These are phyloP conservation scores for Melanostigma gelatinosum DNA, from an alignment of 2,113 vertebrate genomes.

Conservation along the genomic window DNA sequence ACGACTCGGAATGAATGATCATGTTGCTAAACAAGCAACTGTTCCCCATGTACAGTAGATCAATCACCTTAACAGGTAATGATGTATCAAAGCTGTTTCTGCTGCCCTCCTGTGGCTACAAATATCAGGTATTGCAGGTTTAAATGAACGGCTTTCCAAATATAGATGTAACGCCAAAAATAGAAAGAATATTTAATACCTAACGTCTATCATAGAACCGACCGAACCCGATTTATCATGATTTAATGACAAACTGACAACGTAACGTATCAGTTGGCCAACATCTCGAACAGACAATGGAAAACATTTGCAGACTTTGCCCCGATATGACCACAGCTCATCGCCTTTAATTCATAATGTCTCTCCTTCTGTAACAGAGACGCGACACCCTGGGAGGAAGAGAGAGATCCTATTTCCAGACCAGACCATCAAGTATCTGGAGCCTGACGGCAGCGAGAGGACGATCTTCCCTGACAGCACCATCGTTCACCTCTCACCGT, in stretches of 20 bases:
- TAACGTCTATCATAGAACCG: too few relatives aligned
- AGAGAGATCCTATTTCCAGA: constrained; percentile 85
- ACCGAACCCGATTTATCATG: background rate
- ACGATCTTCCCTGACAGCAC: constrained; percentile 84
- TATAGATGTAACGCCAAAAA: too few relatives aligned
- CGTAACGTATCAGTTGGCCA: too few relatives aligned
- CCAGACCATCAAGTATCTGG: constrained; percentile 76
- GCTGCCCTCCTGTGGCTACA: too few relatives aligned
- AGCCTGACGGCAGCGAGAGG: constrained; percentile 75
- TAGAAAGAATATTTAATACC: too few relatives aligned
- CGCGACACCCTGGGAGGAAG: constrained; percentile 77
- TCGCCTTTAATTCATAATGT: background rate
- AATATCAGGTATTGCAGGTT: too few relatives aligned
- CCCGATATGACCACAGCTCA: background rate
- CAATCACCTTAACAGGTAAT: too few relatives aligned
- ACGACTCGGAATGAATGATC: too few relatives aligned
- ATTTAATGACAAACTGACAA: background rate
- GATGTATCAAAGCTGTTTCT: too few relatives aligned
- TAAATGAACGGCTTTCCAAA: too few relatives aligned
- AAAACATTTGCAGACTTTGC: background rate
- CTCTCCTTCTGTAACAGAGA: constrained; percentile 77
- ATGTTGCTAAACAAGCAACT: too few relatives aligned
- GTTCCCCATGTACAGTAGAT: too few relatives aligned
- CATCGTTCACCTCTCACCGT: constrained; percentile 80
- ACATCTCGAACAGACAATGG: background rate